phyloP scores from a whole-genome alignment of 2,113 vertebrate species.

The Dryoscopus gambensis region DNA sequence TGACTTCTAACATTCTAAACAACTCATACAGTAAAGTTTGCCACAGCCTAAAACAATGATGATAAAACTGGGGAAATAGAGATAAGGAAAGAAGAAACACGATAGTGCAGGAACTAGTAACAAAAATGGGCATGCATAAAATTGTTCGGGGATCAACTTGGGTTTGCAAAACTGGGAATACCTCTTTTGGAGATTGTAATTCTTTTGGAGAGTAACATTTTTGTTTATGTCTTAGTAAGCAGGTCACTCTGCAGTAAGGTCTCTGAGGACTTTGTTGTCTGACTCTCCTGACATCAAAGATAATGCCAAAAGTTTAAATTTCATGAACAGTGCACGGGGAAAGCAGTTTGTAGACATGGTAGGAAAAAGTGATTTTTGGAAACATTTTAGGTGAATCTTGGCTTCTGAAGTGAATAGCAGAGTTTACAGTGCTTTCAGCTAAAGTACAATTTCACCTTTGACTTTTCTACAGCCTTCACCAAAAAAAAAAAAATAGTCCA shows the following conservation, averaged over 20 bases:
- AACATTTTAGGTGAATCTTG: background rate
- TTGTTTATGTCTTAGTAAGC: background rate
- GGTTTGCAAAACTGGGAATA: background rate
- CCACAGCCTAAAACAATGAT: background rate
- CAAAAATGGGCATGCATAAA: background rate
- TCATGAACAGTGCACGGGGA: rapidly evolving
- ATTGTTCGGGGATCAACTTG: background rate
- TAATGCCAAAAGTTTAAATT: background rate
- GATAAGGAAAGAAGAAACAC: background rate
- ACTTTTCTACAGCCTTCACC: background rate
- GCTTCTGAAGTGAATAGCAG: background rate
- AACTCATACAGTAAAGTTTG: background rate
- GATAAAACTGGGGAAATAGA: background rate
- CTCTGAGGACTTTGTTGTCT: background rate
- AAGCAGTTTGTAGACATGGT: background rate
- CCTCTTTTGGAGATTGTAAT: background rate
- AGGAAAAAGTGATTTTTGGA: background rate
- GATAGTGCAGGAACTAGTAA: background rate
- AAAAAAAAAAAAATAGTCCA: too few species aligned
- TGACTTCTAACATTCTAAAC: background rate
- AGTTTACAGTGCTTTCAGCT: background rate
- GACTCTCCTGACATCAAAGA: background rate
- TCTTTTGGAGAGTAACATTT: background rate
- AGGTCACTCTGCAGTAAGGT: background rate
- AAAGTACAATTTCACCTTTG: background rate